Evolutionary conservation across 2,888 invertebrate genomes (phyloP), one percentile per base, ranked within the genome.

Genomic region (Stenotaenia linearis): DNA sequence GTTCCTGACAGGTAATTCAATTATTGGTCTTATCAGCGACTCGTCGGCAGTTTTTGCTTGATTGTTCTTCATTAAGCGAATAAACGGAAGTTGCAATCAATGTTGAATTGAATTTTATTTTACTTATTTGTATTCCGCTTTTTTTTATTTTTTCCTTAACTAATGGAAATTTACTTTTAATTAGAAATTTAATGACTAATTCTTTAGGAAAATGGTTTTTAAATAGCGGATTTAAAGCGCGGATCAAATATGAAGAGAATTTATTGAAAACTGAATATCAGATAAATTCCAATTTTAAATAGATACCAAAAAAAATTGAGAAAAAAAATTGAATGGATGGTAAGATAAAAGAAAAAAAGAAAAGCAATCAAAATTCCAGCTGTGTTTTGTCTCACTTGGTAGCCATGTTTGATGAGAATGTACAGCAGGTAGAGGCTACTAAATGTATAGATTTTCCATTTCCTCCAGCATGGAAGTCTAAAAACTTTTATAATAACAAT

Each of bases 371-470:
- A 69, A 69, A 69, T 25, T 69, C 69, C 69, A 69, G 69, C 69
- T 69, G 69, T 69, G 69, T 25, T 69, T 69, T 69, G 69, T 69
- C 69, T 25, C 28, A 69, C 25, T 69, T 69, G 69, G 69, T 69
- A 28, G 69, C 69, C 69, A 69, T 69, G 69, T 69, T 69, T 69
- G 69, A 69, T 69, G 69, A 69, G 69, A 69, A 69, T 69, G 69
- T 69, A 69, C 69, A 69, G 69, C 69, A 69, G 69, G 69, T 69
- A 69, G 4, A 32, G 69, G 25, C 25, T 69, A 69, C 25, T 28
- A 69, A 69, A 69, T 69, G 69, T 69, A 69, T 69, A 12, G 69
- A 69, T 69, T 69, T 69, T 69, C 69, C 28, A 69, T 69, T 69
- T 61, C 25, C 50, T 28, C 10, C 69, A 69, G 12, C 28, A 23